Evolutionary conservation across 2,113 vertebrate species (phyloP).

Genomic region (Proteles cristata): DNA sequence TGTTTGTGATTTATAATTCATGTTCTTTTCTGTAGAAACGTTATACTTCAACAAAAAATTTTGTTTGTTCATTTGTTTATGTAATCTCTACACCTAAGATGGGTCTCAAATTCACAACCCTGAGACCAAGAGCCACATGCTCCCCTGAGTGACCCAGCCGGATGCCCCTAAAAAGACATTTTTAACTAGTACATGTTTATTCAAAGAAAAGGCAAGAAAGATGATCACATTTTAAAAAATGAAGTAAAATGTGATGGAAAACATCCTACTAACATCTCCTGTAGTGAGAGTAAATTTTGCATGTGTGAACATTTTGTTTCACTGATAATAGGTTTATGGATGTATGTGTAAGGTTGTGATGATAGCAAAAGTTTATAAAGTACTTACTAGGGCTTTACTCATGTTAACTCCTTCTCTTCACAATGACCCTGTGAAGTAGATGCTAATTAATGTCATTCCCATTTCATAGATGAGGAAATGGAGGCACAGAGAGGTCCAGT

Average conservation of each 20-base stretch:
- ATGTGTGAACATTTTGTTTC: not conserved
- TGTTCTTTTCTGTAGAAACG: not conserved
- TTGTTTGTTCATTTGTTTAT: no score
- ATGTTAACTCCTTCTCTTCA: not conserved
- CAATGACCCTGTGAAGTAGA: not conserved
- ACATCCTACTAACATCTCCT: no score
- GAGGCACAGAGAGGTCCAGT: not conserved
- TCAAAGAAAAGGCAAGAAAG: conserved; percentile 4
- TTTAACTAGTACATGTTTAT: not conserved
- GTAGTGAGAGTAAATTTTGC: not conserved
- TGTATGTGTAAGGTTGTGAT: not conserved
- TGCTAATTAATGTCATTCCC: not conserved
- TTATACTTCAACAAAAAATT: not conserved
- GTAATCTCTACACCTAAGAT: no score
- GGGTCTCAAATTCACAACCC: not conserved
- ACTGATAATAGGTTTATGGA: not conserved
- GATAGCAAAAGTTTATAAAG: not conserved
- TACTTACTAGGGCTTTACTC: not conserved
- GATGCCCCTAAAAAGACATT: not conserved
- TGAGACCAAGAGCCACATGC: not conserved
- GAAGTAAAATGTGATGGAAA: not conserved
- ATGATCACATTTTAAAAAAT: not conserved
- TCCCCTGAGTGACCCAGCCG: not conserved
- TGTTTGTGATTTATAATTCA: not conserved
- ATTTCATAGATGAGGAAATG: not conserved